Conservation (phyloP, 2,797 vertebrate genomes). For the Sparus aurata region DNA sequence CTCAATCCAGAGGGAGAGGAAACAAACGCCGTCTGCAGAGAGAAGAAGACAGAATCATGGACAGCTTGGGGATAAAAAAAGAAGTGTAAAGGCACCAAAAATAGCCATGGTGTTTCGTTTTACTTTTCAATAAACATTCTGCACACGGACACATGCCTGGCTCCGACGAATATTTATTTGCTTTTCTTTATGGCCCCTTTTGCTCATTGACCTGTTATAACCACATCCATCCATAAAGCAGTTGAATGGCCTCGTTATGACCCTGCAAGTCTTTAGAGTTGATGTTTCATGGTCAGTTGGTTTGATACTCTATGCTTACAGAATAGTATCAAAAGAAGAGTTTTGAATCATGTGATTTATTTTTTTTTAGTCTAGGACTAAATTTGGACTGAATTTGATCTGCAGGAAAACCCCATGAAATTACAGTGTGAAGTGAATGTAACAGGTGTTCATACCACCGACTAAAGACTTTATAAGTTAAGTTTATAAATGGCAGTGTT, state of each 20-base stretch:
- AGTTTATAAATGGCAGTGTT: too few relatives aligned
- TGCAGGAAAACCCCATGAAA: background rate
- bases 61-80: constrained; percentile 14
- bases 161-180: background rate
- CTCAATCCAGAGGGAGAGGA: constrained; percentile 74
- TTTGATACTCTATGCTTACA: constrained; percentile 9
- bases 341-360: background rate
- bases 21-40: constrained; percentile 76
- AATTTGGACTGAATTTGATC: background rate
- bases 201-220: background rate
- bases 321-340: background rate
- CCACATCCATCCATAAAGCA: background rate
- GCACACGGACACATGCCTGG: constrained; percentile 2
- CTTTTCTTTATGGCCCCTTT: background rate
- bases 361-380: background rate
- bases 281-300: background rate
- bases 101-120: background rate
- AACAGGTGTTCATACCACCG: background rate
- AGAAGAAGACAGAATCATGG: constrained; percentile 63
- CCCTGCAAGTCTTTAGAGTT: background rate
- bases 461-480: background rate
- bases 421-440: constrained; percentile 31
- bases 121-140: constrained; percentile 12
- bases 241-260: background rate
- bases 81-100: constrained; percentile 26